Conservation (phyloP, 2,113 vertebrate genomes). For the Scomber japonicus region DNA sequence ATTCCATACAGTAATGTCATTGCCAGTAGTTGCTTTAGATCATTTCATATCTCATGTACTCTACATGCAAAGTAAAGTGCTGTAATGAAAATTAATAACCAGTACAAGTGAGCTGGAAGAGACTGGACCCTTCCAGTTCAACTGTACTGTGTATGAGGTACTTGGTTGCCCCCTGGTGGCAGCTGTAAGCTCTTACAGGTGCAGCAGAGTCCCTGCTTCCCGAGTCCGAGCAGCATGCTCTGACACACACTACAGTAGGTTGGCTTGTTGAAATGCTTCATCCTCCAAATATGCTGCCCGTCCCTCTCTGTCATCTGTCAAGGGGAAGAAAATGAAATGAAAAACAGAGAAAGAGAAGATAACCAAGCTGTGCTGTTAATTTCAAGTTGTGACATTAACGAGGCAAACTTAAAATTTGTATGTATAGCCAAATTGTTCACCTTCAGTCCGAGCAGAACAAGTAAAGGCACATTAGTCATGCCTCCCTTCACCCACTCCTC, state of each 20-base stretch:
- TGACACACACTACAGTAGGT: conserved; percentile 92
- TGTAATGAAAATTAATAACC: conserved; percentile 1
- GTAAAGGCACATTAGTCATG: conserved; percentile 91
- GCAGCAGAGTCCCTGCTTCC: conserved; percentile 93
- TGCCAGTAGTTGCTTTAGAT: no score
- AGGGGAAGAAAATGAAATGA: not conserved
- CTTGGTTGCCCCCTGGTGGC: conserved; percentile 59
- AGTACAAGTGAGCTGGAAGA: not conserved
- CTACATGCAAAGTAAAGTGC: no score
- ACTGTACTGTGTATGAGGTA: not conserved
- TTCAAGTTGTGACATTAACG: not conserved
- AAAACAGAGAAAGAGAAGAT: not conserved
- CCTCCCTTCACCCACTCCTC: conserved; percentile 94
- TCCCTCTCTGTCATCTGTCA: conserved; percentile 90
- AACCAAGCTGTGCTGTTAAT: not conserved
- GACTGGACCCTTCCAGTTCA: not conserved
- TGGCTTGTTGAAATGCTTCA: conserved; percentile 92
- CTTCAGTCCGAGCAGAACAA: conserved; percentile 93
- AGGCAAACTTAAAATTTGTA: not conserved
- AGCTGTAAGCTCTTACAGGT: conserved; percentile 85
- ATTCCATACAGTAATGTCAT: no score
- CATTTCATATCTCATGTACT: not conserved
- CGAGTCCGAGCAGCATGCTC: conserved; percentile 89
- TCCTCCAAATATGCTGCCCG: conserved; percentile 92
- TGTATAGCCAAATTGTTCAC: conserved; percentile 65